A percentile compares a stretch with the other conserved stretches of the same genome.
phyloP scores from a whole-genome alignment of 2,797 vertebrate genomes.

The Avahi laniger region DNA sequence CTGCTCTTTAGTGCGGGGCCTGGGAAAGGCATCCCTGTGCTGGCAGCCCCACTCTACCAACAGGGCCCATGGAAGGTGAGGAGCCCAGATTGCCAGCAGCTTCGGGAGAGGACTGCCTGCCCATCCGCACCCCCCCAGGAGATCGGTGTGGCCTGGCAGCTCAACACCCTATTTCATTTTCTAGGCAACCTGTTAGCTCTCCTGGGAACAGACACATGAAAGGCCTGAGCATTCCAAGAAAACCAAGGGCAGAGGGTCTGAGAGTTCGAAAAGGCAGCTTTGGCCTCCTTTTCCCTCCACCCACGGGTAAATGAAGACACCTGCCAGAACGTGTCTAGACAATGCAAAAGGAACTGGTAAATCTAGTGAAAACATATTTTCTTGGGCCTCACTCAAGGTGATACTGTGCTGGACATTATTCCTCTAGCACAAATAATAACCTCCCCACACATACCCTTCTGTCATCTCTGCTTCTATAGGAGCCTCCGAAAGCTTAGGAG shows the following conservation, averaged over 20 bases:
- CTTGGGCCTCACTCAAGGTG: neutral
- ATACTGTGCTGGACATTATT: neutral
- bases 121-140: fast-evolving
- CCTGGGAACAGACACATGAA: neutral
- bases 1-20: neutral
- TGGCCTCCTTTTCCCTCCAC: neutral
- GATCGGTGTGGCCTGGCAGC: neutral
- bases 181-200: neutral
- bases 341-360: neutral
- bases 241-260: neutral
- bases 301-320: neutral
- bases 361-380: neutral
- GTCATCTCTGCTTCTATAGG: neutral
- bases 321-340: neutral
- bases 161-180: neutral
- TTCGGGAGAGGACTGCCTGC: neutral
- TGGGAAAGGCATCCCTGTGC: neutral
- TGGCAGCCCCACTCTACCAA: neutral
- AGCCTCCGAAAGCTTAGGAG: neutral
- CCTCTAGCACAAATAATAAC: neutral
- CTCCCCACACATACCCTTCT: neutral
- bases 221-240: neutral
- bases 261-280: neutral
- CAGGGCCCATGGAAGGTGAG: neutral
- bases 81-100: neutral